Evolutionary conservation across 64 coral and sea anemone species (phyloP).

Genomic region (Catalaphyllia jardinei): DNA sequence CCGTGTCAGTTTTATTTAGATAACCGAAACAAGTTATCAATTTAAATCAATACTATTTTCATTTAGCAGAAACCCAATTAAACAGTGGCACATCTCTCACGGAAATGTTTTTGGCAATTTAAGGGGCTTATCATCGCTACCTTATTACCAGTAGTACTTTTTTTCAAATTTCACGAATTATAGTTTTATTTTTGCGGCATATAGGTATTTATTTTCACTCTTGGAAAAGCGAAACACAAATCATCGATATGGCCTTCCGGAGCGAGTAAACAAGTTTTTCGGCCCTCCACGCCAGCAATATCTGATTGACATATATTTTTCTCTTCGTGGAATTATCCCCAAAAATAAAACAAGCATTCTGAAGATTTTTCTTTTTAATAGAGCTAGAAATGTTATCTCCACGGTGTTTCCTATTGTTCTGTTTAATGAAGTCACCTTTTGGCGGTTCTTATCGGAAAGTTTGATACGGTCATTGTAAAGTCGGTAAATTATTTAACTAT

Average conservation of each 20-base stretch:
- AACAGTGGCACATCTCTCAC: not conserved
- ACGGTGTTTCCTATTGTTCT: conserved; percentile 1
- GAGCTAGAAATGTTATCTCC: conserved; percentile 1
- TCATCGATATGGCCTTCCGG: not conserved
- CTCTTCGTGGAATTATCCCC: not conserved
- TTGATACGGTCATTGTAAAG: conserved; percentile 14
- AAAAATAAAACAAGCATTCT: not conserved
- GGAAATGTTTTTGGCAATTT: not conserved
- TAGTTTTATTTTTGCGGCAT: not conserved
- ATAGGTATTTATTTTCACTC: not conserved
- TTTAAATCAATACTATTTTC: not conserved
- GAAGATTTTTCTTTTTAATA: conserved; percentile 20
- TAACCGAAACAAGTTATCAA: not conserved
- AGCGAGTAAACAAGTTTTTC: not conserved
- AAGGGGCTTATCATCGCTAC: not conserved
- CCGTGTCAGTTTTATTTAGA: not conserved
- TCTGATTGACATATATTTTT: not conserved
- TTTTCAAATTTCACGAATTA: not conserved
- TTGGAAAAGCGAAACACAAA: not conserved
- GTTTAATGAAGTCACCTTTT: conserved; percentile 41
- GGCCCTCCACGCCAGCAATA: not conserved
- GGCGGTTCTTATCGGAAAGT: conserved; percentile 9
- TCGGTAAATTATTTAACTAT: conserved; percentile 3
- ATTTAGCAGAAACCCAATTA: not conserved
- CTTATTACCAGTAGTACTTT: not conserved